Percentiles rank a stretch among this genome's conserved stretches.
These are phyloP conservation scores for Saimiri boliviensis DNA, from an alignment of 2,113 vertebrate species.

Conservation along the genomic window DNA sequence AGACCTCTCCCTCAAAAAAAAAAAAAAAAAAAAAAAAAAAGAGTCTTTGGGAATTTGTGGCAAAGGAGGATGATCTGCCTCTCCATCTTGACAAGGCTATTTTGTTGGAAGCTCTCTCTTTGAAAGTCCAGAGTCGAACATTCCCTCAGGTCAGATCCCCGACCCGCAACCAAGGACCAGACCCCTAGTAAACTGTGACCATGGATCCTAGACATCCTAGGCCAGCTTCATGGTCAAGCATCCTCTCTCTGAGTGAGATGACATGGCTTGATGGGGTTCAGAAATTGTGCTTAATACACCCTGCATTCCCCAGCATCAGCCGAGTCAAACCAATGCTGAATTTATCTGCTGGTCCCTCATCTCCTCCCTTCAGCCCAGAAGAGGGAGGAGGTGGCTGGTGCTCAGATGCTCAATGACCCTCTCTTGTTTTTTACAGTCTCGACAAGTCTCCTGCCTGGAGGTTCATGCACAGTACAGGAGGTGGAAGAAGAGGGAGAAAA, in stretches of 20 bases:
- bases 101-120: neutral
- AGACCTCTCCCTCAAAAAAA: neutral
- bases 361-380: neutral
- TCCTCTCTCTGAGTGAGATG: neutral
- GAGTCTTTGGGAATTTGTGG: neutral
- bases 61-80: neutral
- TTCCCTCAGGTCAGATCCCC: neutral
- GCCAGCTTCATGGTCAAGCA: neutral
- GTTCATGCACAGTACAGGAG: slow-evolving; percentile 78
- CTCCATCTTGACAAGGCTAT: neutral
- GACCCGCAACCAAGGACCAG: neutral
- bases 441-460: slow-evolving; percentile 85
- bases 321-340: neutral
- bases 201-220: neutral
- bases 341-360: rapidly evolving
- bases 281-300: neutral
- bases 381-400: neutral
- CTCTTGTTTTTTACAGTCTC: slow-evolving; percentile 79
- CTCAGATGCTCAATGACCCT: neutral
- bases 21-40: no score
- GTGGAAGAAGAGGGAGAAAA: slow-evolving; percentile 57
- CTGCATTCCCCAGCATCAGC: neutral
- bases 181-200: neutral
- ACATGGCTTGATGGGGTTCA: neutral
- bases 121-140: neutral